phyloP scores from a whole-genome alignment of 2,113 vertebrate species.

The Blennius ocellaris region DNA sequence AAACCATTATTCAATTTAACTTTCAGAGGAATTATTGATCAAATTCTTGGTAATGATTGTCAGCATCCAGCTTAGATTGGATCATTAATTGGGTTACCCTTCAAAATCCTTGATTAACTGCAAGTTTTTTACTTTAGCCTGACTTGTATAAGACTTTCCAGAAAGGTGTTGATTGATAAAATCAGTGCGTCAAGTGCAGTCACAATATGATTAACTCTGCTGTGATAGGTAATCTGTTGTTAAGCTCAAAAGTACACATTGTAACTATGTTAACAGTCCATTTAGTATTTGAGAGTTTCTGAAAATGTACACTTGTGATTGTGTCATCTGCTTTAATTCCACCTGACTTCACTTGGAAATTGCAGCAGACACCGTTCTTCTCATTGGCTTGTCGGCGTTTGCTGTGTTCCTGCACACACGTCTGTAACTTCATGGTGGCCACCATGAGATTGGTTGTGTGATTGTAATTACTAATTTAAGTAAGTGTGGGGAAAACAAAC shows the following conservation, averaged over 20 bases:
- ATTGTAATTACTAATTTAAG: conserved; percentile 85
- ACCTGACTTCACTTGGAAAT: conserved; percentile 50
- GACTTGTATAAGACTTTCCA: no score
- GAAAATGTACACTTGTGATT: conserved; percentile 27
- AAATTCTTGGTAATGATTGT: not conserved
- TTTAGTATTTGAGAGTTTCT: no score
- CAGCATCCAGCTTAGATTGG: not conserved
- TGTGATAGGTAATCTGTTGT: no score
- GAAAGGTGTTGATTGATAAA: no score
- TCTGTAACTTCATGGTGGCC: conserved; percentile 66
- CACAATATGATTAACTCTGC: no score
- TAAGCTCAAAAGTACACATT: no score
- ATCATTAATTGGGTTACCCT: not conserved
- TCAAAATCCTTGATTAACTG: not conserved
- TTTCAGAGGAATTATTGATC: no score
- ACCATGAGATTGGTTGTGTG: conserved; percentile 78
- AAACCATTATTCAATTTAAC: no score
- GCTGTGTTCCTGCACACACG: conserved; percentile 77
- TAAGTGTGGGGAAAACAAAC: conserved; percentile 82
- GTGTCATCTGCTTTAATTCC: conserved; percentile 44
- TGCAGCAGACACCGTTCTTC: conserved; percentile 55
- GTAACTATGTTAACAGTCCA: no score
- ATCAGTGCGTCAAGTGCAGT: no score
- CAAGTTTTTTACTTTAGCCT: not conserved
- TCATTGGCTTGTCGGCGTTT: conserved; percentile 73